A percentile compares a stretch with the other conserved stretches of the same genome.
These are phyloP conservation scores for Pseudomyrmex flavicornis DNA, from an alignment of 1,140 invertebrate species.

Conservation along the genomic window DNA sequence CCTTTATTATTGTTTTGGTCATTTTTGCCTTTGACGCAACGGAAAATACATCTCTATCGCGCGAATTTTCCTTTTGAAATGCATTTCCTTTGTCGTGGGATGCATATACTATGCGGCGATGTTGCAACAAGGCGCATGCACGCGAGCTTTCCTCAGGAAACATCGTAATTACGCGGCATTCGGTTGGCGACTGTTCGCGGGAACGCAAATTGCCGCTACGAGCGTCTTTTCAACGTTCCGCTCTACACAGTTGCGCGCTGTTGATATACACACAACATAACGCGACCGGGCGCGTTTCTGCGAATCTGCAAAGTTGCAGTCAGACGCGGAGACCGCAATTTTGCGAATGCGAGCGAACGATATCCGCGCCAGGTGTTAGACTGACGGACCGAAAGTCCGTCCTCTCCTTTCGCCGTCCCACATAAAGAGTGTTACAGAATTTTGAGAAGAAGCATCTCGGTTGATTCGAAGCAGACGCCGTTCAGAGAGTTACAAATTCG, in stretches of 20 bases:
- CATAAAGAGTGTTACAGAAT: conserved; percentile 14
- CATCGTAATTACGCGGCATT: conserved; percentile 54
- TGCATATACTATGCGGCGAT: conserved; percentile 11
- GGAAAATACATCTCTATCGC: conserved; percentile 23
- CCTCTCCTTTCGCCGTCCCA: not conserved
- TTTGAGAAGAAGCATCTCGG: not conserved
- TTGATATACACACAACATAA: not conserved
- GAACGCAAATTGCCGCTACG: conserved; percentile 37
- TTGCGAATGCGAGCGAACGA: not conserved
- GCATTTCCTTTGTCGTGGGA: conserved; percentile 29
- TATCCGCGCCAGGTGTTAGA: conserved; percentile 37
- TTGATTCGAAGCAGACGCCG: not conserved
- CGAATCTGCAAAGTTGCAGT: conserved; percentile 7
- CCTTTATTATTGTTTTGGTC: conserved; percentile 4
- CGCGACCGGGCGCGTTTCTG: not conserved
- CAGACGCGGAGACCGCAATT: conserved; percentile 7
- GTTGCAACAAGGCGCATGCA: conserved; percentile 24
- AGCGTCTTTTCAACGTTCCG: conserved; percentile 30
- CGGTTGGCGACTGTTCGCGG: conserved; percentile 22
- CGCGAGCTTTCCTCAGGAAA: conserved; percentile 56
- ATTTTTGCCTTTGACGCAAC: conserved; percentile 14
- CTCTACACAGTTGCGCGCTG: not conserved
- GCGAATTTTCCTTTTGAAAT: conserved; percentile 39
- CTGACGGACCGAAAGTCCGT: conserved; percentile 31
- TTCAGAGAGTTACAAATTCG: no score